Conservation (phyloP, 1,140 invertebrate species). For the Drosophila sp. region DNA sequence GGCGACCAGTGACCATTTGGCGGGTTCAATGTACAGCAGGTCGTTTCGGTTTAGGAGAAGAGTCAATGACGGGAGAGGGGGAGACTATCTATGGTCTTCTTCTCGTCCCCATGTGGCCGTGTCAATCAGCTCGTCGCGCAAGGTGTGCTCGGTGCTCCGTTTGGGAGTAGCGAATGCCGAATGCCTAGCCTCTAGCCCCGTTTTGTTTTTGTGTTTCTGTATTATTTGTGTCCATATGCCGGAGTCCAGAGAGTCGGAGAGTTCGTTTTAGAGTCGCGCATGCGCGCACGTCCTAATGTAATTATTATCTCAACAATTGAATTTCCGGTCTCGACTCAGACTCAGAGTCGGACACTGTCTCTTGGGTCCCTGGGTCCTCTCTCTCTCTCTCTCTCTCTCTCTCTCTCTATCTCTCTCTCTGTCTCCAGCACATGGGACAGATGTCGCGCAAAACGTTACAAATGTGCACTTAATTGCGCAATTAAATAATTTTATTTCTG, state of each 20-base stretch:
- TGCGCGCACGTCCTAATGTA: slow-evolving; percentile 82
- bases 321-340: slow-evolving; percentile 71
- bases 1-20: slow-evolving; percentile 60
- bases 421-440: slow-evolving; percentile 65
- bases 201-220: slow-evolving; percentile 6
- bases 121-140: slow-evolving; percentile 80
- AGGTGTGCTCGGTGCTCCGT: slow-evolving; percentile 63
- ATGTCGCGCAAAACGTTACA: slow-evolving; percentile 82
- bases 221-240: slow-evolving; percentile 40
- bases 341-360: slow-evolving; percentile 27
- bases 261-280: slow-evolving; percentile 60
- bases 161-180: slow-evolving; percentile 27
- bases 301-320: slow-evolving; percentile 83
- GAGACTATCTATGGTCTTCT: slow-evolving; percentile 27
- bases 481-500: slow-evolving; percentile 82
- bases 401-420: not conserved
- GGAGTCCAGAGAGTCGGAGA: slow-evolving; percentile 22
- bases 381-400: not conserved
- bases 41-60: slow-evolving; percentile 17
- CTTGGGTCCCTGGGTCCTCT: slow-evolving; percentile 4
- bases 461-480: slow-evolving; percentile 82
- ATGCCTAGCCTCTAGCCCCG: slow-evolving; percentile 19
- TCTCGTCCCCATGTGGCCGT: slow-evolving; percentile 73
- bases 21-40: slow-evolving; percentile 72
- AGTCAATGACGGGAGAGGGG: not conserved